phyloP scores from a whole-genome alignment of 1,140 invertebrate genomes.

The Ostrea denselamellosa region DNA sequence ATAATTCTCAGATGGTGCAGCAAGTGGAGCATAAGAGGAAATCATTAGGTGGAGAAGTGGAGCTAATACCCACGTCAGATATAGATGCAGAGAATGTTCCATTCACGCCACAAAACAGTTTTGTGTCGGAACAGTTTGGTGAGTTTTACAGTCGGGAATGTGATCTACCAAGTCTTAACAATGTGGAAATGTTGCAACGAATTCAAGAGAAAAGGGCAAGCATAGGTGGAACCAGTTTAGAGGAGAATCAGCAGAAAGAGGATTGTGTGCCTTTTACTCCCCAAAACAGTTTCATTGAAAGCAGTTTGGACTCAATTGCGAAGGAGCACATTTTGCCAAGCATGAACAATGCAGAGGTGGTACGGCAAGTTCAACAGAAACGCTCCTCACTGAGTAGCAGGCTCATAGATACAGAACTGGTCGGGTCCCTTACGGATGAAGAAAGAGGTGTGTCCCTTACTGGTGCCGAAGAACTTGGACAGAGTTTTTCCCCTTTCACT shows the following conservation, averaged over 20 bases:
- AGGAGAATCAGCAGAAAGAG: slow-evolving; percentile 31
- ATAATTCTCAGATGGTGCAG: slow-evolving; percentile 75
- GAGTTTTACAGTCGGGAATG: slow-evolving; percentile 51
- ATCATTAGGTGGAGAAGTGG: slow-evolving; percentile 56
- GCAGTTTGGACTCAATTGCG: slow-evolving; percentile 53
- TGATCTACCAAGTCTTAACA: slow-evolving; percentile 75
- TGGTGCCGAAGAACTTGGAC: background rate
- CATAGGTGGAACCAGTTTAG: slow-evolving; percentile 34
- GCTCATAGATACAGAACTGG: background rate
- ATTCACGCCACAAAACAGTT: slow-evolving; percentile 72
- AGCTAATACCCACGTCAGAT: background rate
- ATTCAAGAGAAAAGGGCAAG: slow-evolving; percentile 64
- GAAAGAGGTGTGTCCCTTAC: background rate
- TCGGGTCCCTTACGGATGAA: background rate
- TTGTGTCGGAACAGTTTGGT: slow-evolving; percentile 64
- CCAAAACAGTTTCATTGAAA: slow-evolving; percentile 68
- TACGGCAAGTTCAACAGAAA: slow-evolving; percentile 70
- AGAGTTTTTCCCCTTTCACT: slow-evolving; percentile 55
- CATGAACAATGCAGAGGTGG: slow-evolving; percentile 76
- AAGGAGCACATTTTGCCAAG: slow-evolving; percentile 70
- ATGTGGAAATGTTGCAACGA: slow-evolving; percentile 74
- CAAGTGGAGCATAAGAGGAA: slow-evolving; percentile 69
- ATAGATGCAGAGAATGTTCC: slow-evolving; percentile 41
- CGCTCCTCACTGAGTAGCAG: slow-evolving; percentile 61
- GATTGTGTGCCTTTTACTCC: slow-evolving; percentile 68